Conservation (phyloP, 2,888 invertebrate species). For the Pediacus dermestoides region DNA sequence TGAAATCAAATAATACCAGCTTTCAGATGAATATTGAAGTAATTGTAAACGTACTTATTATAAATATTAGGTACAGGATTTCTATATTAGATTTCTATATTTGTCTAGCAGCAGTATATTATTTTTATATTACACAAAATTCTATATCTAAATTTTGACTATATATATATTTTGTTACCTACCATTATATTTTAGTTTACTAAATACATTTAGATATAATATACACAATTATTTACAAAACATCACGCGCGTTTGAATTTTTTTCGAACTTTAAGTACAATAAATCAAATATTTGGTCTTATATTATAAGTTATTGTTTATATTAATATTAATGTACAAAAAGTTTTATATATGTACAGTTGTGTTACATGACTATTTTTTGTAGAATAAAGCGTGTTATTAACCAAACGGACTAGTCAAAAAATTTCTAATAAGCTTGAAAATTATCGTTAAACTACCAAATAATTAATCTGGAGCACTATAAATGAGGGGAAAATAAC, state of each 20-base stretch:
- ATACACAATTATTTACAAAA: conserved; percentile 2
- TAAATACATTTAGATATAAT: neutral
- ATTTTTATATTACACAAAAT: no score
- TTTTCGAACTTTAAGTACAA: neutral
- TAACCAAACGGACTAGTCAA: neutral
- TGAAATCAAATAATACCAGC: no score
- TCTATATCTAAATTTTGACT: no score
- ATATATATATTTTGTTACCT: no score
- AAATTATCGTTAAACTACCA: neutral
- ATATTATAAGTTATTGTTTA: neutral
- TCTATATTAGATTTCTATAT: no score
- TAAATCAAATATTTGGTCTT: conserved; percentile 1
- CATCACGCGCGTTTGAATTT: no score
- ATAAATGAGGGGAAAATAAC: conserved; percentile 35
- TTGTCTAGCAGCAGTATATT: no score
- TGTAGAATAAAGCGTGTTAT: no score
- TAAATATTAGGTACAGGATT: no score
- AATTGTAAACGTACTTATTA: no score
- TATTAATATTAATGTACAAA: conserved; percentile 5
- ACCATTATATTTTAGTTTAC: no score
- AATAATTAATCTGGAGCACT: conserved; percentile 2
- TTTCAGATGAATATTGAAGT: no score
- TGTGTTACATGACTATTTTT: neutral
- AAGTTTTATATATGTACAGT: neutral
- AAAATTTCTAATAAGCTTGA: neutral